Evolutionary conservation across 2,113 vertebrate genomes (phyloP).

Genomic region (Carassius carassius): DNA sequence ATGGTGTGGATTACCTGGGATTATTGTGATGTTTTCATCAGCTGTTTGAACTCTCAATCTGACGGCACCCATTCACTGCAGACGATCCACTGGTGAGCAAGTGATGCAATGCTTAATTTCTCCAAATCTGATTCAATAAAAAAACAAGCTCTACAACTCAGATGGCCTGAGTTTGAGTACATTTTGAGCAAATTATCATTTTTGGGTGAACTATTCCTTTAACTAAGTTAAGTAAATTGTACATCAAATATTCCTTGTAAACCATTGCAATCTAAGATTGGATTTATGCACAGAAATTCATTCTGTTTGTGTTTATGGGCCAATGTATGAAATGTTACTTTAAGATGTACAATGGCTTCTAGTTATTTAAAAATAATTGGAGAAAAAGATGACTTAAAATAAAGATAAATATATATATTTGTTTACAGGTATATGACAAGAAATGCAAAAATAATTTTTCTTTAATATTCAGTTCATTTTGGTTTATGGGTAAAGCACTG

Average conservation of each 20-base stretch:
- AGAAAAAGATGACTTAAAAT: neutral
- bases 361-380: neutral
- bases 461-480: conserved; percentile 2
- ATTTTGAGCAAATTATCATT: neutral
- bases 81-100: neutral
- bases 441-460: neutral
- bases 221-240: neutral
- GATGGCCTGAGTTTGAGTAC: neutral
- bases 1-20: too few relatives aligned
- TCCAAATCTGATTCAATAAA: neutral
- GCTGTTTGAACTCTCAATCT: neutral
- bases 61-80: neutral
- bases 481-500: conserved; percentile 4
- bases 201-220: neutral
- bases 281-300: neutral
- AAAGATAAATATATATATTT: neutral
- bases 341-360: neutral
- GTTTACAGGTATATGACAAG: conserved; percentile 2
- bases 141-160: neutral
- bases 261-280: neutral
- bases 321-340: neutral
- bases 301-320: neutral
- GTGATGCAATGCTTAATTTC: neutral
- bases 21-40: neutral
- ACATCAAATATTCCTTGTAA: neutral